Evolutionary conservation across 2,113 vertebrate species (phyloP).

Genomic region (Cisticola juncidis): DNA sequence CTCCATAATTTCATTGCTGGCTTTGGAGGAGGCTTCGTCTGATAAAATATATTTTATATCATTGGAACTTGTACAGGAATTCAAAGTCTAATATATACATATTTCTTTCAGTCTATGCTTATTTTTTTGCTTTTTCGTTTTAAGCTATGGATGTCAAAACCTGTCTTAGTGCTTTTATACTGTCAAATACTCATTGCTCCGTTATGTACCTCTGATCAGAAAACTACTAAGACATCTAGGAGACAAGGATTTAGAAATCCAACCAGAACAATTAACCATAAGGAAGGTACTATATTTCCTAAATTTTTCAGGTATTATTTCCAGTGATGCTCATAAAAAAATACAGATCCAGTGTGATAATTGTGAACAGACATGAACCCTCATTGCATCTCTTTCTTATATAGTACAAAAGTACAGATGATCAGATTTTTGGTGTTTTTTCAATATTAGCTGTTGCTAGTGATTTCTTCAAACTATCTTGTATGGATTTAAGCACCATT

Average conservation of each 20-base stretch:
- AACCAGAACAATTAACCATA: not conserved
- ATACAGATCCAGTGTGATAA: not conserved
- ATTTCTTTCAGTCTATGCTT: not conserved
- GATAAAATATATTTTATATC: not conserved
- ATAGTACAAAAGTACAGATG: not conserved
- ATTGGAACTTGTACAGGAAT: not conserved
- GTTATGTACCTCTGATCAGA: not conserved
- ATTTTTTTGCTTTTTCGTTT: not conserved
- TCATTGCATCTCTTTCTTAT: not conserved
- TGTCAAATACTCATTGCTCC: not conserved
- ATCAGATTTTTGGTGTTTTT: not conserved
- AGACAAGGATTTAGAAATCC: not conserved
- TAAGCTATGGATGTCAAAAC: not conserved
- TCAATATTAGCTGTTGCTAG: not conserved
- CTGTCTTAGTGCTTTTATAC: not conserved
- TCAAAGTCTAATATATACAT: not conserved
- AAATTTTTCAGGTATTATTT: not conserved
- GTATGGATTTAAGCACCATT: not conserved
- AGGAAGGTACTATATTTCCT: not conserved
- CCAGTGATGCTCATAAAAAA: not conserved
- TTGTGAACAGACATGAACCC: not conserved
- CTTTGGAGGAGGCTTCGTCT: not conserved
- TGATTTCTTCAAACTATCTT: not conserved
- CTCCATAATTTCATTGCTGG: not conserved
- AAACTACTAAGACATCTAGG: not conserved